These are phyloP conservation scores for Oceanodroma tethys DNA, from an alignment of 2,113 vertebrate genomes.

Conservation along the genomic window DNA sequence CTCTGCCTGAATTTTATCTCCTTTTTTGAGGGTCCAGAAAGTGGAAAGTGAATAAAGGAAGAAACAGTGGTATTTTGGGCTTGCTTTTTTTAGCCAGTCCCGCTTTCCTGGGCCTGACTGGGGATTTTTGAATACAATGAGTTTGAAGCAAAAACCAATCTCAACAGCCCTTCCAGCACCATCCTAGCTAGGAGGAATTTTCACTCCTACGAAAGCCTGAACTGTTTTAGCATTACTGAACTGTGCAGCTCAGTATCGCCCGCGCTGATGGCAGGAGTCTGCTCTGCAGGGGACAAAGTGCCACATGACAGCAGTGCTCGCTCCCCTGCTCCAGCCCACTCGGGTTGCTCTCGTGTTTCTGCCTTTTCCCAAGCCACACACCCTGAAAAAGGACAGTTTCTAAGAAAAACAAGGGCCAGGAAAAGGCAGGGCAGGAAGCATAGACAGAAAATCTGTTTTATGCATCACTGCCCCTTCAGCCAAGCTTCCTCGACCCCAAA, in stretches of 20 bases:
- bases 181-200: neutral
- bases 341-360: neutral
- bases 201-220: neutral
- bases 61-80: neutral
- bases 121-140: neutral
- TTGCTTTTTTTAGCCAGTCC: neutral
- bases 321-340: neutral
- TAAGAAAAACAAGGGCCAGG: neutral
- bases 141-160: neutral
- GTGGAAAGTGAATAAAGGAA: neutral
- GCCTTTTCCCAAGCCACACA: neutral
- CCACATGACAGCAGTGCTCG: rapidly evolving
- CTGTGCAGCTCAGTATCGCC: neutral
- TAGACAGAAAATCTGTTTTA: neutral
- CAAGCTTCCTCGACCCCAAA: neutral
- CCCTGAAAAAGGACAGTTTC: neutral
- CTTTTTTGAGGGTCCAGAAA: neutral
- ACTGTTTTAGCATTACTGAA: neutral
- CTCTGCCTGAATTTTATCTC: neutral
- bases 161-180: neutral
- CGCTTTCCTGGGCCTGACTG: neutral
- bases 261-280: neutral
- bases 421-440: neutral
- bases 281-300: neutral
- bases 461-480: neutral